A percentile compares a stretch with the other conserved stretches of the same genome.
Evolutionary conservation across 2,113 vertebrate species (phyloP).

Genomic region (Triplophysa rosa): DNA sequence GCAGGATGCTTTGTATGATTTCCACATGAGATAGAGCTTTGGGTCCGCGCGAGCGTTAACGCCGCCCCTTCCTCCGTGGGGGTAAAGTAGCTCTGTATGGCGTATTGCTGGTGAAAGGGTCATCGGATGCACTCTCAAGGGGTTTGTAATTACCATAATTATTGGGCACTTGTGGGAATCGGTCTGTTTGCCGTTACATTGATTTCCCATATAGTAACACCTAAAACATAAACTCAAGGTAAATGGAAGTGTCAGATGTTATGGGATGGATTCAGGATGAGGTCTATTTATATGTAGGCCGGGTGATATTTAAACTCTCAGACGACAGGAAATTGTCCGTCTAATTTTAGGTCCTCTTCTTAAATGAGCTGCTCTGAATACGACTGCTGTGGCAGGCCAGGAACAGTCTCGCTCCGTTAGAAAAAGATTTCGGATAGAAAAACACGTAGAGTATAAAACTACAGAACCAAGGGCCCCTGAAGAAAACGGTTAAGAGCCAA

Average conservation of each 20-base stretch:
- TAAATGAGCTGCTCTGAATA: too few relatives aligned
- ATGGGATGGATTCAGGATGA: constrained; percentile 47
- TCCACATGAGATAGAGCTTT: constrained; percentile 95
- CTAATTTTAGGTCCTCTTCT: not conserved
- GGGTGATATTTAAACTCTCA: constrained; percentile 22
- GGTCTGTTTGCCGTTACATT: constrained; percentile 58
- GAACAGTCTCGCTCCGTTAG: too few relatives aligned
- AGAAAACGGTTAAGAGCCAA: too few relatives aligned
- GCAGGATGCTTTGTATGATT: constrained; percentile 98
- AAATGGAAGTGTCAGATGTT: constrained; percentile 58
- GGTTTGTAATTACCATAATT: constrained; percentile 55
- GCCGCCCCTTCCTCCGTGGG: constrained; percentile 66
- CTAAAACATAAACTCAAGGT: constrained; percentile 46
- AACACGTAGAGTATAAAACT: too few relatives aligned
- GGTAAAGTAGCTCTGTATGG: not conserved
- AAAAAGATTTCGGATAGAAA: too few relatives aligned
- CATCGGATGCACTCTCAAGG: constrained; percentile 12
- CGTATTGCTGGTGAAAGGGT: constrained; percentile 44
- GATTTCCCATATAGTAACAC: constrained; percentile 54
- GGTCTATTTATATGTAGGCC: constrained; percentile 45
- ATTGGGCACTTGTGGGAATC: constrained; percentile 53
- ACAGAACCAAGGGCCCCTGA: too few relatives aligned
- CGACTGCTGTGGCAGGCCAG: too few relatives aligned
- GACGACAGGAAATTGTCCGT: not conserved
- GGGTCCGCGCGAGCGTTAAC: constrained; percentile 84